Percentiles rank a stretch among this genome's conserved stretches.
These are phyloP conservation scores for Mantis religiosa DNA, from an alignment of 2,888 invertebrate species.

Conservation along the genomic window DNA sequence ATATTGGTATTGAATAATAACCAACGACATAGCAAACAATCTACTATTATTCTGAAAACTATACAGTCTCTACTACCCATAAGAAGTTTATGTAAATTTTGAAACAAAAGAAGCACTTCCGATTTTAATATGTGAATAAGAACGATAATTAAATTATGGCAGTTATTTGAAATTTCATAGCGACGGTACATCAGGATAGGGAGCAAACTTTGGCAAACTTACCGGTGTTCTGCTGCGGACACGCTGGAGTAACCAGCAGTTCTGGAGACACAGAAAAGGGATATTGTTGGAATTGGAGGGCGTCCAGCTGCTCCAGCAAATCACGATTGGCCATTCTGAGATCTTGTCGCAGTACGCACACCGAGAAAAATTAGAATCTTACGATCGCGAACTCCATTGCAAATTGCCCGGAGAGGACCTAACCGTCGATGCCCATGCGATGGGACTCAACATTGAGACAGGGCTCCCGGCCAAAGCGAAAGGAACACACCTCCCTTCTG, in stretches of 20 bases:
- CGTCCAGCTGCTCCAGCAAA: constrained; percentile 19
- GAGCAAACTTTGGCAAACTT: neutral
- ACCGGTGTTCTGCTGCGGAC: neutral
- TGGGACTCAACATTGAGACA: neutral
- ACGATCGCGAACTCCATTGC: neutral
- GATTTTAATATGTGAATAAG: too few species aligned
- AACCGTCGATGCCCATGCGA: neutral
- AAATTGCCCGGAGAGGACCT: neutral
- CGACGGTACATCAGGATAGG: neutral
- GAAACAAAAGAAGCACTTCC: too few species aligned
- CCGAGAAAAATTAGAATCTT: neutral
- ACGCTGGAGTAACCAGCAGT: constrained; percentile 18
- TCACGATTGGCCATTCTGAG: constrained; percentile 14
- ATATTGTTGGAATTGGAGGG: constrained; percentile 26
- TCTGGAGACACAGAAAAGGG: constrained; percentile 27
- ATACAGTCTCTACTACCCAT: too few species aligned
- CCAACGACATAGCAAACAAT: too few species aligned
- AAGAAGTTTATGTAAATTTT: too few species aligned
- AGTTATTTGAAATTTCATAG: neutral
- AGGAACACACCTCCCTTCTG: neutral
- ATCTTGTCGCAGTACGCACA: neutral
- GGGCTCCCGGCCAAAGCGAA: neutral
- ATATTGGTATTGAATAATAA: too few species aligned
- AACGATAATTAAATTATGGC: neutral
- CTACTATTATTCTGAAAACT: too few species aligned